phyloP scores from a whole-genome alignment of 1,140 invertebrate species.

The Dendrolimus kikuchii region DNA sequence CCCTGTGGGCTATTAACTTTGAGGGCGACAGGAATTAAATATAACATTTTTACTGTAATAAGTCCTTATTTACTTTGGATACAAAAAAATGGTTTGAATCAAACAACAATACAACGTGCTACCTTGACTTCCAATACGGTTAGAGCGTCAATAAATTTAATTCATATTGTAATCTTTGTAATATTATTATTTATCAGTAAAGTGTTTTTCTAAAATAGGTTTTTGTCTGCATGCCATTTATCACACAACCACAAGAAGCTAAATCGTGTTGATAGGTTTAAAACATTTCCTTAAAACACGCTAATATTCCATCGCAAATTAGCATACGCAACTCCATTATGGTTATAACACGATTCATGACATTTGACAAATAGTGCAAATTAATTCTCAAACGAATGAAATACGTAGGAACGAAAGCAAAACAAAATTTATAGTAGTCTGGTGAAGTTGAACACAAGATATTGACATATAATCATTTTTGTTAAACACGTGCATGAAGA shows the following conservation, averaged over 20 bases:
- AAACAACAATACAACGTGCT: not conserved
- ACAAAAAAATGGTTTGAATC: constrained; percentile 17
- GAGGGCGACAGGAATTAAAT: constrained; percentile 20
- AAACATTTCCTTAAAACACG: constrained; percentile 7
- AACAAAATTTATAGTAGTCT: too few species aligned
- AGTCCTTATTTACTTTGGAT: constrained; percentile 41
- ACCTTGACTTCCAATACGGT: too few species aligned
- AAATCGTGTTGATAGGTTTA: not conserved
- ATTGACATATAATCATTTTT: too few species aligned
- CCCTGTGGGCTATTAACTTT: constrained; percentile 23
- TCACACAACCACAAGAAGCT: too few species aligned
- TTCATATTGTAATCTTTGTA: constrained; percentile 2
- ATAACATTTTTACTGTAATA: constrained; percentile 43
- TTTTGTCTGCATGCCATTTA: too few species aligned
- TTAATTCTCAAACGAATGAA: constrained; percentile 3
- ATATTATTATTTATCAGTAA: constrained; percentile 18
- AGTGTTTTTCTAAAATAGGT: constrained; percentile 10
- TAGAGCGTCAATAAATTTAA: too few species aligned
- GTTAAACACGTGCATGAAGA: too few species aligned
- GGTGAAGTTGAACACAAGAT: too few species aligned
- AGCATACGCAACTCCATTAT: constrained; percentile 16
- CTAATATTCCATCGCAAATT: constrained; percentile 28
- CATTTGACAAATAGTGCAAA: constrained; percentile 5
- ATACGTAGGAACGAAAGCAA: not conserved
- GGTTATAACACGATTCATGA: not conserved